phyloP scores from a whole-genome alignment of 2,113 vertebrate genomes.

The Hippolais icterina region DNA sequence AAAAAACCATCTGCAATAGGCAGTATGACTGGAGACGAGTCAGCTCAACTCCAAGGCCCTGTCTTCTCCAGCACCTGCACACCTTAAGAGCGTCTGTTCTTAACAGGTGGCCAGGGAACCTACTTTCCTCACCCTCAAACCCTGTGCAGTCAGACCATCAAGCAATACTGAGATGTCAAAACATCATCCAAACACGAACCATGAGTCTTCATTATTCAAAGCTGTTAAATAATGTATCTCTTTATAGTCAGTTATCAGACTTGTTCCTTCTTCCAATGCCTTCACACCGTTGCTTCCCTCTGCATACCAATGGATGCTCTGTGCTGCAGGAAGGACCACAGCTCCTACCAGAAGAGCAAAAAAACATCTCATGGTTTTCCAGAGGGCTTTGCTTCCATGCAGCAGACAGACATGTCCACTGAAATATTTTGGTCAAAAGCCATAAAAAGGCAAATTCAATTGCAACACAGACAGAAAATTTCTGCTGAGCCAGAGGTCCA shows the following conservation, averaged over 20 bases:
- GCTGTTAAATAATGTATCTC: neutral
- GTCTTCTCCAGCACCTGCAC: neutral
- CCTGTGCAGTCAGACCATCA: neutral
- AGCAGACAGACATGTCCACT: neutral
- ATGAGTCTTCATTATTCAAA: too few species aligned
- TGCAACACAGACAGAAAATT: neutral
- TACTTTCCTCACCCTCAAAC: neutral
- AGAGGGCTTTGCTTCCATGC: neutral
- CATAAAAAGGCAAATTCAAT: neutral
- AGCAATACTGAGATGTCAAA: neutral
- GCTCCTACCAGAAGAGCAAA: neutral
- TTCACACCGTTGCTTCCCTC: neutral
- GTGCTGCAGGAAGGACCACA: neutral
- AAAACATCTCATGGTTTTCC: neutral
- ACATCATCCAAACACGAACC: neutral
- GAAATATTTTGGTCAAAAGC: neutral
- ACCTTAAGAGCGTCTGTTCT: neutral
- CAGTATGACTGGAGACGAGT: fast-evolving
- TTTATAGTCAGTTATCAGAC: neutral
- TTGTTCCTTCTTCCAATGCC: neutral
- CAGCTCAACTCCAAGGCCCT: neutral
- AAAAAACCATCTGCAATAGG: neutral
- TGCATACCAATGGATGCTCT: neutral
- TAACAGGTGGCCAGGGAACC: neutral
- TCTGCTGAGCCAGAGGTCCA: neutral